Base-by-base conservation (phyloP, 1,140 invertebrate genomes). In the Drosophila albomicans region DNA sequence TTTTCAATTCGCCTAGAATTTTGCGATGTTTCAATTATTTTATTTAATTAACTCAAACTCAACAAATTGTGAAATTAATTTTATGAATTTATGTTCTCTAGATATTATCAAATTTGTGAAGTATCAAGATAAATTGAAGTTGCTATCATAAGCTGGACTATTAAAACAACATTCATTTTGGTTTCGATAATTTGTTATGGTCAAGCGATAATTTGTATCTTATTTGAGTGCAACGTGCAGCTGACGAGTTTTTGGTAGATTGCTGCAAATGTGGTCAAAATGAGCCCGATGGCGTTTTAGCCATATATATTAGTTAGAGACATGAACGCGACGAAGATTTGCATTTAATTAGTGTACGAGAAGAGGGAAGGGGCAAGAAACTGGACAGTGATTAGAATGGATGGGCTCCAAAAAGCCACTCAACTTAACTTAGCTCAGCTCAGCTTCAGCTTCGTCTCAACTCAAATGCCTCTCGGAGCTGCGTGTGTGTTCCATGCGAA, bases 401-500 rank as follows among this genome's bases (percentile, higher is more conserved):
- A 59, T 30, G 45, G 46, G 28, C 45, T 73, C 70, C 63, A 65
- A 73, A 86, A 72, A 59, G 72, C 64, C 54, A 68, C 61, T 64
- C 61, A 57, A 41, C 35, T 48, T 8, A 35, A 41, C 59, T 49
- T 32, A 58, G 48, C 51, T 71, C n/a, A 51, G 46, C 30, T 32
- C 5, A 32, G 32, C 35, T 25, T 25, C 41, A 58, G 48, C 51
- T 71, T 32, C 5, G 7, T 5, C 35, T 38, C 35, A 64, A 43
- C 41, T 68, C 73, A 38, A 38, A 35, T 65, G 61, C 43, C 65
- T 51, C 52, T 72, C 13, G 54, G 48, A 63, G 69, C 82, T 75
- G 85, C 85, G 85, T 88, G 85, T 89, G 85, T 89, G 85, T 88
- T 88, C 85, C 81, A 78, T 62, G 70, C 58, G 78, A 81, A 88